Conservation (phyloP, 2,113 vertebrate genomes). For the Percopsis transmontana region DNA sequence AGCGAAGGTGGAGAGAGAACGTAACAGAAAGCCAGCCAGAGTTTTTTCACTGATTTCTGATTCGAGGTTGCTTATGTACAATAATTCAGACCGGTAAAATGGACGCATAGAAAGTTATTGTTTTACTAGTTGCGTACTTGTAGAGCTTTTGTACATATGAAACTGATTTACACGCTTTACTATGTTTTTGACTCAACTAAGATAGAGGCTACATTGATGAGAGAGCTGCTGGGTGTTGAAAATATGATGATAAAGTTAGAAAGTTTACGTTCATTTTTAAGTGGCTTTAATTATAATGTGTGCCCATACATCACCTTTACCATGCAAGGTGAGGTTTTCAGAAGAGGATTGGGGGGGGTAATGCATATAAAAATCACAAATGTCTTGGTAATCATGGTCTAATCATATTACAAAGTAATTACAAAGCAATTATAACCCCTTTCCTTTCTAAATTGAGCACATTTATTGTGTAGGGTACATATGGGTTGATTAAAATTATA, state of each 20-base stretch:
- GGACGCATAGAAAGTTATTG: too few relatives aligned
- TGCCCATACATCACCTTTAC: constrained; percentile 15
- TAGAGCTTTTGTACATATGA: too few relatives aligned
- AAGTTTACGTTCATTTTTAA: constrained; percentile 13
- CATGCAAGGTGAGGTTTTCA: constrained; percentile 17
- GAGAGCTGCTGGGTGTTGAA: constrained; percentile 20
- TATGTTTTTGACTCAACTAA: too few relatives aligned
- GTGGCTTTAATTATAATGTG: constrained; percentile 11
- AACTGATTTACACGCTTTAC: too few relatives aligned
- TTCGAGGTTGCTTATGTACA: too few relatives aligned
- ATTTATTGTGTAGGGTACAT: constrained; percentile 64
- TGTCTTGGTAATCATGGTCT: constrained; percentile 61
- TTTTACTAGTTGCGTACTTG: too few relatives aligned
- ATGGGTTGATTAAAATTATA: constrained; percentile 73
- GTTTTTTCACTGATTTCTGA: constrained; percentile 23
- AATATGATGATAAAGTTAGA: constrained; percentile 6
- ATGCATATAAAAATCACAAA: constrained; percentile 58
- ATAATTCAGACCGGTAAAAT: too few relatives aligned
- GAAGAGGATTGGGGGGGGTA: constrained; percentile 2
- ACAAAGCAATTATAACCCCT: constrained; percentile 67
- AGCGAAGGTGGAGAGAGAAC: constrained; percentile 3
- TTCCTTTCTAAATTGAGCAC: constrained; percentile 61
- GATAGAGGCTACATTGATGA: too few relatives aligned
- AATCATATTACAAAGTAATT: constrained; percentile 73
- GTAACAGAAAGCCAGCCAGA: constrained; percentile 49